These are phyloP conservation scores for Dendropsophus ebraccatus DNA, from an alignment of 2,113 vertebrate genomes.

Conservation along the genomic window DNA sequence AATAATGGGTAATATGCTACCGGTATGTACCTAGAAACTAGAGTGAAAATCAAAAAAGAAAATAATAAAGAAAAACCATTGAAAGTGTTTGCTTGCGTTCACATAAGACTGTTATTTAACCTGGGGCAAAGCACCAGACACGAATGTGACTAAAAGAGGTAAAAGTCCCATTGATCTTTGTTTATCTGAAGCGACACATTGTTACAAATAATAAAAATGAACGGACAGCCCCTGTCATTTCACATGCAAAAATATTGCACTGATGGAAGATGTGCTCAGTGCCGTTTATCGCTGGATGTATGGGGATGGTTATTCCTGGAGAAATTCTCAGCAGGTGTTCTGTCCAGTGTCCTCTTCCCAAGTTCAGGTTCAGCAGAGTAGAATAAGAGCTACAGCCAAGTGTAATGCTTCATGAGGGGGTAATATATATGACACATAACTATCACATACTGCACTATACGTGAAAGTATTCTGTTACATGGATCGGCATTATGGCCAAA, in stretches of 20 bases:
- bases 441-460: too few species aligned
- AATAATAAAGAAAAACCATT: not conserved
- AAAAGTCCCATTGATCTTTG: conserved; percentile 54
- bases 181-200: conserved; percentile 59
- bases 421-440: not conserved
- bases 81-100: not conserved
- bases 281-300: conserved; percentile 5
- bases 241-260: conserved; percentile 59
- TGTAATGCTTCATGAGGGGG: not conserved
- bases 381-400: not conserved
- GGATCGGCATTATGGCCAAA: too few species aligned
- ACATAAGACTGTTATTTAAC: not conserved
- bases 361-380: not conserved
- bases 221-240: conserved; percentile 60
- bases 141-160: conserved; percentile 58
- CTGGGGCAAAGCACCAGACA: conserved; percentile 57
- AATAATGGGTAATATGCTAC: not conserved
- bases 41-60: not conserved
- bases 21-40: not conserved
- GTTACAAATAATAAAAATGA: conserved; percentile 56
- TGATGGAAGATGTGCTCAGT: conserved; percentile 60
- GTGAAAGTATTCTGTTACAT: too few species aligned
- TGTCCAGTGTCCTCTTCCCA: not conserved
- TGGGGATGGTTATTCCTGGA: not conserved
- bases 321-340: not conserved